These are phyloP conservation scores for Oegoconia quadripuncta DNA, from an alignment of 2,888 invertebrate genomes.

Conservation along the genomic window DNA sequence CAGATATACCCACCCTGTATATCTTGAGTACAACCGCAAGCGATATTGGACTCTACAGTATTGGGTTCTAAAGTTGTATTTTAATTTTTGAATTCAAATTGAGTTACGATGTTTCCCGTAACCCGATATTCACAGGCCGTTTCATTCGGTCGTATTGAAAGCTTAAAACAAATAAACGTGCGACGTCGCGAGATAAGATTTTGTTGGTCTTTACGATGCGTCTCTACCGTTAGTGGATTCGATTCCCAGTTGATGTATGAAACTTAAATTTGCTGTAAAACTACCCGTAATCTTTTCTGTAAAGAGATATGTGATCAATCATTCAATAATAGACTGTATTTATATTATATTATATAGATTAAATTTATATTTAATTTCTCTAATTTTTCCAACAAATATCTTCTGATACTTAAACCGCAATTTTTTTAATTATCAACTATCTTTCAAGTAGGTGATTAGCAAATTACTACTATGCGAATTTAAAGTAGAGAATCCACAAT, in stretches of 20 bases:
- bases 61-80: constrained; percentile 4
- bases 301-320: too few relatives aligned
- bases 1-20: constrained; percentile 43
- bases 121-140: constrained; percentile 55
- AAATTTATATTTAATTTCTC: too few relatives aligned
- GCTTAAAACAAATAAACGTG: constrained; percentile 77
- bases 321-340: too few relatives aligned
- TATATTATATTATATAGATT: too few relatives aligned
- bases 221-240: constrained; percentile 15
- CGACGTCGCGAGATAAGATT: constrained; percentile 63
- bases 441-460: too few relatives aligned
- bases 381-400: too few relatives aligned
- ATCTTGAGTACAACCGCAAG: constrained; percentile 23
- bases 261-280: neutral
- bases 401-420: too few relatives aligned
- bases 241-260: constrained; percentile 10
- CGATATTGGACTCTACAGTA: constrained; percentile 20
- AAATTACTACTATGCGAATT: too few relatives aligned
- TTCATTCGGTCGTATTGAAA: constrained; percentile 73
- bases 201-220: constrained; percentile 21
- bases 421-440: too few relatives aligned
- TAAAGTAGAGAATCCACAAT: too few relatives aligned
- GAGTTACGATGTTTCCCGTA: constrained; percentile 35
- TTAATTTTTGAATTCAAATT: constrained; percentile 4
- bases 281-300: too few relatives aligned